These are phyloP conservation scores for Cynopterus sphinx DNA, from an alignment of 2,797 vertebrate genomes.

Conservation along the genomic window DNA sequence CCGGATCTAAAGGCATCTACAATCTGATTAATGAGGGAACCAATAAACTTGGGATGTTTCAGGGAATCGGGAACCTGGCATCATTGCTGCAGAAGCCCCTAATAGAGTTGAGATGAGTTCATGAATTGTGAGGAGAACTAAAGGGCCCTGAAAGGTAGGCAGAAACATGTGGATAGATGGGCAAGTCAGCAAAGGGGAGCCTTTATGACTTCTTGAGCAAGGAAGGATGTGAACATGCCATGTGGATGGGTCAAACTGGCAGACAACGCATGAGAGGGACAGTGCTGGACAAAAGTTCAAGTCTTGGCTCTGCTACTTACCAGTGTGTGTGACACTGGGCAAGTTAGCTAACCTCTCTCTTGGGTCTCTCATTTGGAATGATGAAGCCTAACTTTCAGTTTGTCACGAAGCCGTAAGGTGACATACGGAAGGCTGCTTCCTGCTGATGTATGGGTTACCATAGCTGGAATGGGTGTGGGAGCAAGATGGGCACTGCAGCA, in stretches of 20 bases:
- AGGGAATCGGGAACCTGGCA: background rate
- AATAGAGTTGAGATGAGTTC: background rate
- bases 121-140: accelerated
- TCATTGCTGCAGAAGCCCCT: background rate
- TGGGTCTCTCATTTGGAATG: background rate
- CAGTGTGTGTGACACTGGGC: accelerated
- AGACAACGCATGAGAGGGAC: background rate
- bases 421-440: background rate
- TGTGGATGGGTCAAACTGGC: background rate
- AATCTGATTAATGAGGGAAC: background rate
- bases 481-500: background rate
- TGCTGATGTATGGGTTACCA: background rate
- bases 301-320: background rate
- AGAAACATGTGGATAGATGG: background rate
- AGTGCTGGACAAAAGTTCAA: background rate
- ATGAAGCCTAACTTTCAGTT: background rate
- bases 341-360: background rate
- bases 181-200: background rate
- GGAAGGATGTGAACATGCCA: accelerated
- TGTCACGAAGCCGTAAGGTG: background rate
- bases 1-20: background rate
- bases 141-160: background rate
- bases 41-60: background rate
- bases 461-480: no score
- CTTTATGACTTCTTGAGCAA: background rate